Conservation (phyloP, 2,888 invertebrate genomes). For the Junonia oenone region DNA sequence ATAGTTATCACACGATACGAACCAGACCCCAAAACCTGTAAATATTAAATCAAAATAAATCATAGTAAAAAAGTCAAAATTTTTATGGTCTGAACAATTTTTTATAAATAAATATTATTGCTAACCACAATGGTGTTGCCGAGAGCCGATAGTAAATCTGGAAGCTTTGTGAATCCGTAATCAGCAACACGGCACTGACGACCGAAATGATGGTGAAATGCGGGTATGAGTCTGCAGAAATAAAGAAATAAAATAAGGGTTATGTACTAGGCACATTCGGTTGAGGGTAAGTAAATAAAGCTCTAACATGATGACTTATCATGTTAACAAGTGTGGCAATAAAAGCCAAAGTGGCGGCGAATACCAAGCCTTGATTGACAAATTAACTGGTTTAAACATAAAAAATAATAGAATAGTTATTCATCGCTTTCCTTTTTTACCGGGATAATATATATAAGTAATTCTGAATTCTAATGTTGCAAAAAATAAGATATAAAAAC, state of each 20-base stretch:
- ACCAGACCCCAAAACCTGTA: constrained; percentile 93
- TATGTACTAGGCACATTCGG: not conserved
- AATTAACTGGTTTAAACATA: no score
- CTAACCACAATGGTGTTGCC: constrained; percentile 89
- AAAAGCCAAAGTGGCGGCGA: no score
- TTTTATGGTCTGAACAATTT: not conserved
- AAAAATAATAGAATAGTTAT: no score
- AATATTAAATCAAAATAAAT: no score
- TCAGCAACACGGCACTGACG: constrained; percentile 96
- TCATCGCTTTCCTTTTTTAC: no score
- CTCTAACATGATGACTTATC: no score
- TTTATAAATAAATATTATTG: not conserved
- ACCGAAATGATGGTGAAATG: constrained; percentile 97
- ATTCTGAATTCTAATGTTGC: no score
- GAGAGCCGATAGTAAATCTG: constrained; percentile 93
- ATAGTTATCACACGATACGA: constrained; percentile 91
- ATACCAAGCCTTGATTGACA: no score
- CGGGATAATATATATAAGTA: no score
- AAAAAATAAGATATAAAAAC: no score
- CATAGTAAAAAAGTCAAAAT: not conserved
- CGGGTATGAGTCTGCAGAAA: constrained; percentile 91
- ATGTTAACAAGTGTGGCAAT: no score
- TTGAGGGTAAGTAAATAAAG: not conserved
- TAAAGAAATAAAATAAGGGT: constrained; percentile 36
- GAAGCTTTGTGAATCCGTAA: constrained; percentile 96